These are phyloP conservation scores for Trigoniulus corallinus DNA, from an alignment of 1,140 invertebrate species.

Conservation along the genomic window DNA sequence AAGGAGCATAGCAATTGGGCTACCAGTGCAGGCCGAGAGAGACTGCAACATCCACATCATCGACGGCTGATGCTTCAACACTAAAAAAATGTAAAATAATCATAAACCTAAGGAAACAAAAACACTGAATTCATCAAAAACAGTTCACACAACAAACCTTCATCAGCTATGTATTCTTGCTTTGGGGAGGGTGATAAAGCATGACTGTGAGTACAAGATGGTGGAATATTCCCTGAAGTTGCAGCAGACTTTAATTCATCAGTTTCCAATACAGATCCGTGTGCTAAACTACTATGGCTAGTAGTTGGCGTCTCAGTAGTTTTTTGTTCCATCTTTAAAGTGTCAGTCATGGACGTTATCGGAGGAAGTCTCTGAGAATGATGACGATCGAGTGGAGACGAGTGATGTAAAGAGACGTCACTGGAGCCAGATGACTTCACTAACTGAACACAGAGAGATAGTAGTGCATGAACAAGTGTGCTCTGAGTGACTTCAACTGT, in stretches of 20 bases:
- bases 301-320: too few species aligned
- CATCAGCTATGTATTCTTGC: slow-evolving; percentile 1
- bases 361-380: too few species aligned
- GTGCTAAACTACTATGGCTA: too few species aligned
- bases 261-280: too few species aligned
- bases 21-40: slow-evolving; percentile 40
- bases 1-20: slow-evolving; percentile 26
- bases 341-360: too few species aligned
- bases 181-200: neutral
- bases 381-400: neutral
- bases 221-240: neutral
- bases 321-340: too few species aligned
- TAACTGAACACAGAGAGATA: too few species aligned
- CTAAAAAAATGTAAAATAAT: slow-evolving; percentile 26
- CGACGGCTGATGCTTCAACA: slow-evolving; percentile 53
- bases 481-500: neutral
- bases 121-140: too few species aligned
- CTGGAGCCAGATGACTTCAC: too few species aligned
- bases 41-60: slow-evolving; percentile 57
- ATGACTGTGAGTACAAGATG: neutral
- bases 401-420: neutral
- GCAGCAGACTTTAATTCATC: slow-evolving; percentile 53
- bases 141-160: neutral
- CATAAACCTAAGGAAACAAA: neutral
- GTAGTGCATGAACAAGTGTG: neutral